Percentiles rank a stretch among this genome's conserved stretches.
These are phyloP conservation scores for Solea senegalensis DNA, from an alignment of 2,113 vertebrate species.

Conservation along the genomic window DNA sequence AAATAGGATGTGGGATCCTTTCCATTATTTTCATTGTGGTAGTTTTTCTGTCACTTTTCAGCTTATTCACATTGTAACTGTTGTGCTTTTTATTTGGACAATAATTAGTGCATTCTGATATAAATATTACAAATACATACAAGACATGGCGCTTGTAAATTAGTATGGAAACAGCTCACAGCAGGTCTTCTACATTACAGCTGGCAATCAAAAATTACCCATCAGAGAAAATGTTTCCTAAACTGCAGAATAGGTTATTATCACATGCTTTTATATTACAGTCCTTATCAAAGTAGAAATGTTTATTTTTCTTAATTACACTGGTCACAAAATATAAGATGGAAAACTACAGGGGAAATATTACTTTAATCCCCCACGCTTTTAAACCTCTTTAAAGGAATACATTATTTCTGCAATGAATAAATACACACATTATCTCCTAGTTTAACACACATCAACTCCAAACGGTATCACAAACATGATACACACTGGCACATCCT, in stretches of 20 bases:
- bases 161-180: constrained; percentile 45
- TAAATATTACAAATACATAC: constrained; percentile 62
- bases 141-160: constrained; percentile 59
- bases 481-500: constrained; percentile 74
- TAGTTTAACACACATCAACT: constrained; percentile 69
- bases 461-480: constrained; percentile 73
- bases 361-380: constrained; percentile 42
- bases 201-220: constrained; percentile 54
- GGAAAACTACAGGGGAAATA: constrained; percentile 67
- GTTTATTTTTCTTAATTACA: constrained; percentile 43
- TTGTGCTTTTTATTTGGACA: constrained; percentile 74
- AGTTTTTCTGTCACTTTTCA: constrained; percentile 36
- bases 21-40: constrained; percentile 53
- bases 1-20: constrained; percentile 24
- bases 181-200: constrained; percentile 45
- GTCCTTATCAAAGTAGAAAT: constrained; percentile 76
- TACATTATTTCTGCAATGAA: constrained; percentile 63
- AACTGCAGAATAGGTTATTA: constrained; percentile 44
- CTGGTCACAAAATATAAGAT: constrained; percentile 73
- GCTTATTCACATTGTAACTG: constrained; percentile 32
- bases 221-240: constrained; percentile 55
- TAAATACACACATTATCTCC: constrained; percentile 55
- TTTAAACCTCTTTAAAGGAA: constrained; percentile 52
- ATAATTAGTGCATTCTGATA: constrained; percentile 75
- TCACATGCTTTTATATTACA: constrained; percentile 77